Percentiles rank a stretch among this genome's conserved stretches.
phyloP scores from a whole-genome alignment of 2,888 invertebrate species.

The Mantis religiosa region DNA sequence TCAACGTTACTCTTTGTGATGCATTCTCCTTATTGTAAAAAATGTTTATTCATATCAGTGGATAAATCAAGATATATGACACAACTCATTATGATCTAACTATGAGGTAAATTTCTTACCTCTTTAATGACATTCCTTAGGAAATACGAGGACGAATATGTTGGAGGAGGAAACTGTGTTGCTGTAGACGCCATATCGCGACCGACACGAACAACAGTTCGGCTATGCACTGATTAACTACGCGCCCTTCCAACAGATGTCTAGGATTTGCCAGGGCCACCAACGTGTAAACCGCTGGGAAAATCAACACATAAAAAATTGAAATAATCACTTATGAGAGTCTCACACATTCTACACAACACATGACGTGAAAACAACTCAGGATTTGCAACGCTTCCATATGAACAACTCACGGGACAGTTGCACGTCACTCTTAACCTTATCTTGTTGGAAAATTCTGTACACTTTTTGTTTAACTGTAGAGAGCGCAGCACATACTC shows the following conservation, averaged over 20 bases:
- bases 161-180: slow-evolving; percentile 31
- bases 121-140: slow-evolving; percentile 31
- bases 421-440: neutral
- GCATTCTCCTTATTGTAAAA: neutral
- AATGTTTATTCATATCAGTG: neutral
- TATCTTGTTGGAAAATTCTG: neutral
- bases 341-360: neutral
- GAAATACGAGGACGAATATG: slow-evolving; percentile 32
- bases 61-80: neutral
- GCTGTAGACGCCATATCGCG: slow-evolving; percentile 28
- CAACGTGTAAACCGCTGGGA: neutral
- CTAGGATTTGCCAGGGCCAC: neutral
- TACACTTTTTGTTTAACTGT: neutral
- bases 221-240: neutral
- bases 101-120: slow-evolving; percentile 18
- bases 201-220: neutral
- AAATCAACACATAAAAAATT: neutral
- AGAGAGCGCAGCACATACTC: neutral
- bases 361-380: neutral
- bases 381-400: no score
- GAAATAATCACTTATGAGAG: neutral
- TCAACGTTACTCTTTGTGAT: neutral
- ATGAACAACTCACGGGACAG: neutral
- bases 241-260: neutral
- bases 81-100: neutral